Evolutionary conservation across 2,888 invertebrate genomes (phyloP).

Genomic region (Pristionchus arcanus): DNA sequence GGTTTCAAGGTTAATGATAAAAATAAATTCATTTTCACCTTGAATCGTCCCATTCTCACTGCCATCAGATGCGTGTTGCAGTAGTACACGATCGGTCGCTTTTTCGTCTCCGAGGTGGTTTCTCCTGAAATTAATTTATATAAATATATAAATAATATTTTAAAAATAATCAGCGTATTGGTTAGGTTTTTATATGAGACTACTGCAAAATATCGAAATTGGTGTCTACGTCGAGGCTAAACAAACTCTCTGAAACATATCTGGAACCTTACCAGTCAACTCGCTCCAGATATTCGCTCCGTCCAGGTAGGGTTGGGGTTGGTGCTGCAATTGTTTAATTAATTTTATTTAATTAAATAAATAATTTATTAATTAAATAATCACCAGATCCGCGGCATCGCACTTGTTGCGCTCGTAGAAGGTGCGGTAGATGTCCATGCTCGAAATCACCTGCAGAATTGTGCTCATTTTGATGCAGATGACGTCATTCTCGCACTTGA

Average conservation of each 20-base stretch:
- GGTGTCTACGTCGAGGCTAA: neutral
- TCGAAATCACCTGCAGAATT: conserved; percentile 66
- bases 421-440: conserved; percentile 76
- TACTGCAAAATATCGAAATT: neutral
- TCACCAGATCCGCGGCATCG: neutral
- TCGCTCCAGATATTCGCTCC: conserved; percentile 74
- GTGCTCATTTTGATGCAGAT: neutral
- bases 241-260: neutral
- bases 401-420: conserved; percentile 61
- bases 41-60: conserved; percentile 81
- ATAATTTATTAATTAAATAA: neutral
- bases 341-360: neutral
- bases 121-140: neutral
- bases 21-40: no score
- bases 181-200: no score
- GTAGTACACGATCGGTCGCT: conserved; percentile 82
- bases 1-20: no score
- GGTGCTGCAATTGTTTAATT: conserved; percentile 13
- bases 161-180: neutral
- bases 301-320: conserved; percentile 64
- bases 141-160: no score
- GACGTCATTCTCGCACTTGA: no score
- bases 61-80: conserved; percentile 83
- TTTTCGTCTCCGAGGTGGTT: neutral
- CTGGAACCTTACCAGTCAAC: conserved; percentile 51